Evolutionary conservation across 37 sponge, comb jelly and placozoan species (phyloP), one percentile per base, ranked within the genome.

Genomic region (Tethya wilhelma): DNA sequence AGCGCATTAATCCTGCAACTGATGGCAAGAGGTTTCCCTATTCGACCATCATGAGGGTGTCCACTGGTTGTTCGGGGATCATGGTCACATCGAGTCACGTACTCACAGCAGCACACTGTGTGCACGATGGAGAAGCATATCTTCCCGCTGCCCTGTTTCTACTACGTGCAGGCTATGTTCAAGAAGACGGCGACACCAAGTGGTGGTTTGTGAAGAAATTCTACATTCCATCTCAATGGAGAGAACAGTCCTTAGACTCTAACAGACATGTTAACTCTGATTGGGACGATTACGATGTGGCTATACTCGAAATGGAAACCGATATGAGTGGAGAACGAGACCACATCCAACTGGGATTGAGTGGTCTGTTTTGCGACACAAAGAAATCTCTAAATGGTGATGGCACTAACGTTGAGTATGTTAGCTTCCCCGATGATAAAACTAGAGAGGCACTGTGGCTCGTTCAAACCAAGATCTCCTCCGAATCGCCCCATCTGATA

Each of bases 341-440:
- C 22, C 74, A 44, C 19, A 82, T 92, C n/a, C 69, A 64, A 26
- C 82, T 87, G 1, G 93, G 93, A 6, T 33, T 95, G 77, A 86
- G 90, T 40, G 87, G 79, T 28, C 30, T 83, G 38, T 88, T 77
- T 44, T 75, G 87, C 40, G 62, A 72, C 64, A 77, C 56, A 43
- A 58, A 38, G 26, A 38, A 36, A 4, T 42, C 32, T 1, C 55
- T 78, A 26, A 84, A 92, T 41, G 92, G 92, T 12, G 81, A 74
- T 19, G 92, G 85, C 31, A 65, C 83, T 2, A 25, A 46, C 8
- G 67, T 89, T 0, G 78, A 95, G 43, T 92, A 82, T 63, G 83
- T 84, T 8, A 89, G 93, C 34, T 95, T 88, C 67, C 93, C 92
- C 25, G 96, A 95, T 49, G 96, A 95, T 66, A 94, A 94, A 64